Percentiles rank a stretch among this genome's conserved stretches.
These are phyloP conservation scores for Tipula lateralis DNA, from an alignment of 2,888 invertebrate genomes.

Conservation along the genomic window DNA sequence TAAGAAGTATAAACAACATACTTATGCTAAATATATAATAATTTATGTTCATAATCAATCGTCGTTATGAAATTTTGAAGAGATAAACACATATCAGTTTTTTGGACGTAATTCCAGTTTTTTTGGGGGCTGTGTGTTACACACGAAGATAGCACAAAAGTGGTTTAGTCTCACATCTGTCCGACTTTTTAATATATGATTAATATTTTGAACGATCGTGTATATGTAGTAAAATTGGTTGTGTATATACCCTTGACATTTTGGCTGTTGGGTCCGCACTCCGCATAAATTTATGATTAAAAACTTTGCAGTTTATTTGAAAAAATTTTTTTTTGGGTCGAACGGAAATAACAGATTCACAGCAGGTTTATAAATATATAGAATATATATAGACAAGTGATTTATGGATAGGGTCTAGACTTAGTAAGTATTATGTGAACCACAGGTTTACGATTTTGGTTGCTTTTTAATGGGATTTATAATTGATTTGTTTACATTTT, in stretches of 20 bases:
- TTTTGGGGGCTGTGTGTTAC: background rate
- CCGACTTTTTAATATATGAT: background rate
- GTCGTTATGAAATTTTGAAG: background rate
- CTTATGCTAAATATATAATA: background rate
- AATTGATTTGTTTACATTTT: background rate
- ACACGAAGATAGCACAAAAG: too few relatives aligned
- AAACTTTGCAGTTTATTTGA: background rate
- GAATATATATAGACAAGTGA: background rate
- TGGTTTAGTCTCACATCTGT: background rate
- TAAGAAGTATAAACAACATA: background rate
- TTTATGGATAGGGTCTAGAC: background rate
- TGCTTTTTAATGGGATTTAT: background rate
- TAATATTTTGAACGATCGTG: background rate
- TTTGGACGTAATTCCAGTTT: background rate
- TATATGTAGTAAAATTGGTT: background rate
- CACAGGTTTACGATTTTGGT: background rate
- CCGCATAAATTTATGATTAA: background rate
- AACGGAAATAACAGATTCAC: background rate
- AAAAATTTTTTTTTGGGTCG: background rate
- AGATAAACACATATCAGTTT: background rate
- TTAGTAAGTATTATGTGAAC: too few relatives aligned
- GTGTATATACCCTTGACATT: background rate
- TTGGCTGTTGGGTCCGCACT: background rate
- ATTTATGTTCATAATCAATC: background rate
- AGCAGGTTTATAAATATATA: background rate